Percentiles rank a stretch among this genome's conserved stretches.
phyloP scores from a whole-genome alignment of 2,797 vertebrate species.

The Melopsittacus undulatus region DNA sequence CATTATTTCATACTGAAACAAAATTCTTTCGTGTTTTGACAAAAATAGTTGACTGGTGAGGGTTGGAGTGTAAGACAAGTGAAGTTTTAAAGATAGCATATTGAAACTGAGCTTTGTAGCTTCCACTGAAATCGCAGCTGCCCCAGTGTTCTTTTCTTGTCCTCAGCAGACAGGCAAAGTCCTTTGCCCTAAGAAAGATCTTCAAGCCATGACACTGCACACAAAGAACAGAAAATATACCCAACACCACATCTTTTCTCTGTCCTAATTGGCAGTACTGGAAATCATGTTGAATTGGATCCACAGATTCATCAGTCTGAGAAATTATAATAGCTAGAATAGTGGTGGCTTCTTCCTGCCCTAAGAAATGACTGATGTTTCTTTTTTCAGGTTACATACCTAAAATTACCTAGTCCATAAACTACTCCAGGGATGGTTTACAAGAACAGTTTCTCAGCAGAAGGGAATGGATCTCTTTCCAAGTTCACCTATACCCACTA shows the following conservation, averaged over 20 bases:
- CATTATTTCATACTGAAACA: background rate
- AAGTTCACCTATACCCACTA: background rate
- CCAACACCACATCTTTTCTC: background rate
- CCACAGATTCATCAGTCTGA: background rate
- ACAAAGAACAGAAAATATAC: background rate
- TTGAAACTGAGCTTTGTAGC: background rate
- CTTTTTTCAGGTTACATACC: background rate
- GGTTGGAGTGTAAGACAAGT: background rate
- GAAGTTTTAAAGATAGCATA: background rate
- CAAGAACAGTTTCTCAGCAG: background rate
- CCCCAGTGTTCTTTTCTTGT: background rate
- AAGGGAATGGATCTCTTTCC: background rate
- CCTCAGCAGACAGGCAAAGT: background rate
- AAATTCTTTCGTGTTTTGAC: background rate
- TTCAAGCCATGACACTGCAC: background rate
- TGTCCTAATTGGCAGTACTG: background rate
- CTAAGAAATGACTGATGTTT: background rate
- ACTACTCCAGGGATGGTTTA: background rate
- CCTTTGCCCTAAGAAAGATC: background rate
- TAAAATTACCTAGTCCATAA: background rate
- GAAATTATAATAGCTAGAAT: fast-evolving
- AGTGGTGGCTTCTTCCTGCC: background rate
- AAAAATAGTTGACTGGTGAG: background rate
- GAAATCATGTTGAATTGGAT: background rate
- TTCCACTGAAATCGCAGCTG: background rate